phyloP scores from a whole-genome alignment of 2,888 invertebrate genomes.

The Halictus quadricinctus region DNA sequence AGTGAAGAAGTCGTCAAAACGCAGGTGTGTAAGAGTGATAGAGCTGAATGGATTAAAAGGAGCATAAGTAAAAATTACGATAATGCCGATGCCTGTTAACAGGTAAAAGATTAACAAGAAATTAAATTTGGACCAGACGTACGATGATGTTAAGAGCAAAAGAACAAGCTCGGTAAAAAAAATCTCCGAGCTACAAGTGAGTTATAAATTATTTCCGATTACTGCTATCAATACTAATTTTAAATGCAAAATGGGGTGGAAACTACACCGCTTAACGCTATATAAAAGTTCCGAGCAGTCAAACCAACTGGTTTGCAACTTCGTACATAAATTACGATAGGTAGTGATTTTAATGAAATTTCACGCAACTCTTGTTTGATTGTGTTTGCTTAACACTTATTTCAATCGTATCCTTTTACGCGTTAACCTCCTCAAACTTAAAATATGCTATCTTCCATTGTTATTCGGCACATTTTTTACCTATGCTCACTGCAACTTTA shows the following conservation, averaged over 20 bases:
- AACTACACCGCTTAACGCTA: not conserved
- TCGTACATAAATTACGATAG: not conserved
- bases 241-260: slow-evolving; percentile 10
- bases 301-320: not conserved
- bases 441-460: not conserved
- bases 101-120: not conserved
- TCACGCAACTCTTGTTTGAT: not conserved
- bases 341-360: not conserved
- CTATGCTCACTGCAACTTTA: not conserved
- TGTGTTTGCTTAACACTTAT: not conserved
- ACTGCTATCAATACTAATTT: slow-evolving; percentile 6
- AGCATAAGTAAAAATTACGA: slow-evolving; percentile 2
- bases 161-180: not conserved
- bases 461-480: not conserved
- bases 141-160: not conserved
- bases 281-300: not conserved
- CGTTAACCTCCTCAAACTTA: not conserved
- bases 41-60: not conserved
- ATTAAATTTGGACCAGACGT: not conserved
- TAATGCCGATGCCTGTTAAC: not conserved
- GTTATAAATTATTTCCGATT: slow-evolving; percentile 8
- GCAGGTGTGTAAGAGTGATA: not conserved
- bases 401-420: not conserved
- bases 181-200: not conserved
- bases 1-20: not conserved